Evolutionary conservation across 2,888 invertebrate genomes (phyloP).

Genomic region (Apotomis betuletana): DNA sequence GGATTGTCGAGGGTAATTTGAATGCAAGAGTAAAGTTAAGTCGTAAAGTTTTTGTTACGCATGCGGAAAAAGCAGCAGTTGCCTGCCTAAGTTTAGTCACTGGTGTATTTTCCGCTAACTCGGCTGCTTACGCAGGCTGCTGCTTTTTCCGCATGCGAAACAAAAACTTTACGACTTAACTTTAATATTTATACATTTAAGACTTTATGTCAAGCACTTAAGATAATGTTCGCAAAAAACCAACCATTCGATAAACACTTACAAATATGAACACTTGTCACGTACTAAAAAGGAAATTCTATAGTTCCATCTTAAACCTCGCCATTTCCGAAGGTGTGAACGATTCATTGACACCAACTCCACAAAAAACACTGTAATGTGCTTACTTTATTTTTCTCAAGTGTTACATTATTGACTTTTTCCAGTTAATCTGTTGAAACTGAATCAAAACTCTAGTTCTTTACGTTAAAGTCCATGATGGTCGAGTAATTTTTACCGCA

Average conservation of each 20-base stretch:
- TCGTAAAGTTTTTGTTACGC: too few relatives aligned
- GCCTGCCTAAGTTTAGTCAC: too few relatives aligned
- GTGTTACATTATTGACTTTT: conserved; percentile 34
- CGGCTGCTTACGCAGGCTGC: too few relatives aligned
- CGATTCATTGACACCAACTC: conserved; percentile 30
- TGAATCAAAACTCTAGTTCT: conserved; percentile 16
- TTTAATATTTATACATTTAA: too few relatives aligned
- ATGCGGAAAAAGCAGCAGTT: too few relatives aligned
- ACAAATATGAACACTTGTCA: conserved; percentile 7
- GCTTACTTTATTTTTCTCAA: conserved; percentile 29
- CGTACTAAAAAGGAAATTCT: conserved; percentile 24
- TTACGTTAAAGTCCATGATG: conserved; percentile 18
- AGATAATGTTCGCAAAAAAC: not conserved
- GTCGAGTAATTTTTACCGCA: not conserved
- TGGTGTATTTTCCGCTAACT: too few relatives aligned
- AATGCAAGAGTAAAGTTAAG: too few relatives aligned
- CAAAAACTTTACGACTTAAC: too few relatives aligned
- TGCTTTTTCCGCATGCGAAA: too few relatives aligned
- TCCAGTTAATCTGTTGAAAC: conserved; percentile 1
- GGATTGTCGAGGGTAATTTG: too few relatives aligned
- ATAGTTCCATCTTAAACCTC: conserved; percentile 24
- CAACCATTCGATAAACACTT: not conserved
- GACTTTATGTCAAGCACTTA: not conserved
- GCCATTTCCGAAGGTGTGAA: conserved; percentile 15
- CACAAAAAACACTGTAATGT: conserved; percentile 26